A percentile compares a stretch with the other conserved stretches of the same genome.
Conservation (phyloP, 1,140 invertebrate species). For the Pseudomyrmex dendroicus region DNA sequence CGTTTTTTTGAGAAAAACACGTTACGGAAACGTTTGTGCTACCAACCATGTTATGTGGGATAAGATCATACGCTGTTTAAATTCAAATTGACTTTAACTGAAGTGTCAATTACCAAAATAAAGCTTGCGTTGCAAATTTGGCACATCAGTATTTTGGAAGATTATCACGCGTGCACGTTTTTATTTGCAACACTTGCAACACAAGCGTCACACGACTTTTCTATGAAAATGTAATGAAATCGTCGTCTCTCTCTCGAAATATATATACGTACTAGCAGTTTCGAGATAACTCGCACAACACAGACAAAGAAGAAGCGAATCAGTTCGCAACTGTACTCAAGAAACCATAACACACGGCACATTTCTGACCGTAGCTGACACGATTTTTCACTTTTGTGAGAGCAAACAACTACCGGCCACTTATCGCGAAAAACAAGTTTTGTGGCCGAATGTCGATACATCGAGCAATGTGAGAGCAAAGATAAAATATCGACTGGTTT, state of each 20-base stretch:
- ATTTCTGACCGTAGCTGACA: slow-evolving; percentile 59
- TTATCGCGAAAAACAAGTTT: slow-evolving; percentile 41
- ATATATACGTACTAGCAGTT: slow-evolving; percentile 29
- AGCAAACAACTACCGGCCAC: slow-evolving; percentile 32
- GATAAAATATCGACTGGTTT: not conserved
- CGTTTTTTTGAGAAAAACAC: no score
- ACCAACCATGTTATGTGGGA: no score
- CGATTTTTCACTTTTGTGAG: slow-evolving; percentile 61
- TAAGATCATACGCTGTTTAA: no score
- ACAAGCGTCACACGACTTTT: not conserved
- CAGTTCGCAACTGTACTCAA: slow-evolving; percentile 44
- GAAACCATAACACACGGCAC: slow-evolving; percentile 43
- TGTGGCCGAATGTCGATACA: slow-evolving; percentile 40
- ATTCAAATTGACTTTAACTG: no score
- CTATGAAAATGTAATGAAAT: slow-evolving; percentile 7
- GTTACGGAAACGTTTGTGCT: no score
- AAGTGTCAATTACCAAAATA: not conserved
- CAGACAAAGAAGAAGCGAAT: not conserved
- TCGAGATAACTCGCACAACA: slow-evolving; percentile 26
- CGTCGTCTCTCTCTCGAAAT: not conserved
- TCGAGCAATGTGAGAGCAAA: slow-evolving; percentile 40
- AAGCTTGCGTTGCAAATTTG: not conserved
- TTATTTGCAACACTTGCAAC: no score
- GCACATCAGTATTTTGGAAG: no score
- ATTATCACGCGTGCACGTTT: no score